Conservation (phyloP, 2,888 invertebrate species). For the Pristionchus maxplancki region DNA sequence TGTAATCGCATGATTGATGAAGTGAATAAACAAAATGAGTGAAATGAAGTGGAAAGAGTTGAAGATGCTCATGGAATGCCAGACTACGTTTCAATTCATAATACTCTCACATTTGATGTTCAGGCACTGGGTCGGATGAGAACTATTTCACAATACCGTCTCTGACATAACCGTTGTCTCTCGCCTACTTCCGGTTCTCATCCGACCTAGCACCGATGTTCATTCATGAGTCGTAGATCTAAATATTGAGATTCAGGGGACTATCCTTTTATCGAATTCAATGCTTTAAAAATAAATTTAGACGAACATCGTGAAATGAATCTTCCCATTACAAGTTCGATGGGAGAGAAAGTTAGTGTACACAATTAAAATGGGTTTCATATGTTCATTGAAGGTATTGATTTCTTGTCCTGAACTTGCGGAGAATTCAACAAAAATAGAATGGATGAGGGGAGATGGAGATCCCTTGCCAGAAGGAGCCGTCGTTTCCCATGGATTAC, state of each 20-base stretch:
- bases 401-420: constrained; percentile 55
- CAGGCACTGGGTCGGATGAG: too few species aligned
- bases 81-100: not conserved
- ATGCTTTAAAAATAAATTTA: not conserved
- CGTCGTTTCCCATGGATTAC: constrained; percentile 59
- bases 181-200: too few species aligned
- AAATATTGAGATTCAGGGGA: too few species aligned
- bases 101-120: not conserved
- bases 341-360: constrained; percentile 27
- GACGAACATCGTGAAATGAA: not conserved
- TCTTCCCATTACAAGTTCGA: not conserved
- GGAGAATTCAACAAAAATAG: constrained; percentile 41
- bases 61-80: not conserved
- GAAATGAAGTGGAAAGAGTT: not conserved
- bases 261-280: too few species aligned
- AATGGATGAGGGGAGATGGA: constrained; percentile 56
- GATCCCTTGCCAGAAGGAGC: constrained; percentile 54
- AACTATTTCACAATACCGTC: too few species aligned
- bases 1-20: not conserved
- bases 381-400: constrained; percentile 39
- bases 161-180: too few species aligned
- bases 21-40: not conserved
- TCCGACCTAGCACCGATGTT: too few species aligned
- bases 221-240: too few species aligned
- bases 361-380: not conserved